phyloP scores from a whole-genome alignment of 1,140 invertebrate genomes.

The Macrotrachela quadricornifera region DNA sequence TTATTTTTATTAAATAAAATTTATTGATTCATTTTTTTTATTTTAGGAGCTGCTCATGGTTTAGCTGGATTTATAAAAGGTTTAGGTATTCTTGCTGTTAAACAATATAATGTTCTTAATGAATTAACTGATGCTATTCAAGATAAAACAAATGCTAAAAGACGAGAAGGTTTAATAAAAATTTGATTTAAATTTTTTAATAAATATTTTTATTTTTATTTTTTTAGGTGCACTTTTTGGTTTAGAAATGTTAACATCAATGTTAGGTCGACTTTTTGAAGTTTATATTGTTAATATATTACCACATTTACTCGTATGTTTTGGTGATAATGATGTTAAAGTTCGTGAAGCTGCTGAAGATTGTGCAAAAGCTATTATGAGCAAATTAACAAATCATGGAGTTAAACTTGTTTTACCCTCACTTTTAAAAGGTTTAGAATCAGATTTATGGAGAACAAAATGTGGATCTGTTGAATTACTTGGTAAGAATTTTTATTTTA shows the following conservation, averaged over 20 bases:
- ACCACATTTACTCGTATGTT: conserved; percentile 76
- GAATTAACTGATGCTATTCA: conserved; percentile 78
- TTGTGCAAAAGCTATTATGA: conserved; percentile 74
- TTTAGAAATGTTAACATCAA: conserved; percentile 84
- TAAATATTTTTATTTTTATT: not conserved
- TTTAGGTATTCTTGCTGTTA: conserved; percentile 76
- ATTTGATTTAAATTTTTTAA: not conserved
- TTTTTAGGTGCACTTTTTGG: conserved; percentile 65
- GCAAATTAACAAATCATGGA: conserved; percentile 77
- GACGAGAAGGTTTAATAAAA: conserved; percentile 54
- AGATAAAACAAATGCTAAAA: conserved; percentile 80
- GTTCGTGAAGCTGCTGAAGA: conserved; percentile 49
- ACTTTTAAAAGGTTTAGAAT: conserved; percentile 68
- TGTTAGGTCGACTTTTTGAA: conserved; percentile 83
- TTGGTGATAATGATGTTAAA: conserved; percentile 69
- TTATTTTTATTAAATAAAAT: not conserved
- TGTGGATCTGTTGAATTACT: conserved; percentile 77
- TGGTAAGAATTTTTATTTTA: too few species aligned
- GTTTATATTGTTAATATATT: conserved; percentile 93
- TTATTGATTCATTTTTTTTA: not conserved
- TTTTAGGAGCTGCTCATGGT: conserved; percentile 26
- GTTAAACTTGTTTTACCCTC: conserved; percentile 80
- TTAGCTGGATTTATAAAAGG: conserved; percentile 56
- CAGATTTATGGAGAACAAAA: conserved; percentile 97
- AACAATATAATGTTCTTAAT: conserved; percentile 84